Evolutionary conservation across 2,888 invertebrate species (phyloP).

Genomic region (Brenthis ino): DNA sequence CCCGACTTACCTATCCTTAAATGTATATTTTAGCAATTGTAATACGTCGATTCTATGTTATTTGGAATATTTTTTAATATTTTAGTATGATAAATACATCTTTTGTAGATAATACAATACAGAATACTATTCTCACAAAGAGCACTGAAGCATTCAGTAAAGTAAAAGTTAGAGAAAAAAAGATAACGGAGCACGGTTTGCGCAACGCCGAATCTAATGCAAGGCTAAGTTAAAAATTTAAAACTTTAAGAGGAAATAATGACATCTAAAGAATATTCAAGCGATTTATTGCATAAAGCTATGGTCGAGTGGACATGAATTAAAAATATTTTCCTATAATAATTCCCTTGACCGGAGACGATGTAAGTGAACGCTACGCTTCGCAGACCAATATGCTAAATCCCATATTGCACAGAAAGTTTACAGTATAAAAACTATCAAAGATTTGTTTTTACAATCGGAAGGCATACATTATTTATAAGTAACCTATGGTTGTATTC

Average conservation of each 20-base stretch:
- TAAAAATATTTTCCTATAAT: slow-evolving; percentile 31
- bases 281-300: slow-evolving; percentile 22
- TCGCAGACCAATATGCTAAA: slow-evolving; percentile 21
- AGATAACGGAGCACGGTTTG: slow-evolving; percentile 16
- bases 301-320: slow-evolving; percentile 31
- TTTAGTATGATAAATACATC: neutral
- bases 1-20: neutral
- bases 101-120: neutral
- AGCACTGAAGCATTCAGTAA: slow-evolving; percentile 19
- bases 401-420: slow-evolving; percentile 32
- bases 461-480: no score
- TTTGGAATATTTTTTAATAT: slow-evolving; percentile 5
- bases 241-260: slow-evolving; percentile 17
- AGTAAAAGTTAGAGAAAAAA: slow-evolving; percentile 20
- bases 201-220: slow-evolving; percentile 24
- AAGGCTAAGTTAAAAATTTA: slow-evolving; percentile 11
- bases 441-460: no score
- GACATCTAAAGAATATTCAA: slow-evolving; percentile 13
- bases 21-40: slow-evolving; percentile 18
- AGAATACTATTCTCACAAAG: neutral
- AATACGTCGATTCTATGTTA: slow-evolving; percentile 4
- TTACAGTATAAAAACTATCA: neutral
- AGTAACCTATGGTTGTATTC: no score
- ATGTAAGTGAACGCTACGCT: slow-evolving; percentile 33
- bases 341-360: slow-evolving; percentile 22